Evolutionary conservation across 2,888 invertebrate species (phyloP), one percentile per base, ranked within the genome.

Genomic region (Tipula confusa): DNA sequence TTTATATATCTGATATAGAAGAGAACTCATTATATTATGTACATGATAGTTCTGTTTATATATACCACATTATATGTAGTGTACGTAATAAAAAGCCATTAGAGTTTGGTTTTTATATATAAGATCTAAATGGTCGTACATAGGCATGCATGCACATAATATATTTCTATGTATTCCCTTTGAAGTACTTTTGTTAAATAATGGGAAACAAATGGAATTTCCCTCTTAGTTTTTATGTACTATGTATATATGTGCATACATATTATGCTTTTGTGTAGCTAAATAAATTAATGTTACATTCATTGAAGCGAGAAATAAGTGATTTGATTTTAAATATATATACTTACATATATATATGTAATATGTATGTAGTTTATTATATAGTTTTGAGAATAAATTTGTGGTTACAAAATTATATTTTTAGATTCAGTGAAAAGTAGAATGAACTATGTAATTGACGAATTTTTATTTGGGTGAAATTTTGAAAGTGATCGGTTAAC

Each of bases 201-300:
- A 64, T 64, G 64, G 64, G 64, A 64, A 64, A 64, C 64, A 64
- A 64, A 64, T 64, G 64, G 64, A 64, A 64, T 64, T 64, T 64
- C 64, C 64, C 64, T 64, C 64, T 24, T 64, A 43, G 6, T 64
- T 64, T 48, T 18, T 64, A 64, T 64, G 64, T 64, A 64, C 43
- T n/a, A 43, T 64, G 64, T 64, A 64, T 3, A 64, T 64, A 38
- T 3, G 13, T 38, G 38, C 31, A 7, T 38, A 64, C 64, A 64
- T 24, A 64, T 24, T 64, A 64, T 64, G 64, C 24, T 64, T 7
- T 64, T 24, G 64, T 64, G 64, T 64, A 24, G 9, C 24, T 64
- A 64, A 64, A 24, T 64, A 64, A 64, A 64, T 64, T 64, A 64
- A 64, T 64, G 64, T 64, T 64, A 64, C 24, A 64, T 64, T 64